Conservation (phyloP, 2,797 vertebrate species). For the Carduelis carduelis region DNA sequence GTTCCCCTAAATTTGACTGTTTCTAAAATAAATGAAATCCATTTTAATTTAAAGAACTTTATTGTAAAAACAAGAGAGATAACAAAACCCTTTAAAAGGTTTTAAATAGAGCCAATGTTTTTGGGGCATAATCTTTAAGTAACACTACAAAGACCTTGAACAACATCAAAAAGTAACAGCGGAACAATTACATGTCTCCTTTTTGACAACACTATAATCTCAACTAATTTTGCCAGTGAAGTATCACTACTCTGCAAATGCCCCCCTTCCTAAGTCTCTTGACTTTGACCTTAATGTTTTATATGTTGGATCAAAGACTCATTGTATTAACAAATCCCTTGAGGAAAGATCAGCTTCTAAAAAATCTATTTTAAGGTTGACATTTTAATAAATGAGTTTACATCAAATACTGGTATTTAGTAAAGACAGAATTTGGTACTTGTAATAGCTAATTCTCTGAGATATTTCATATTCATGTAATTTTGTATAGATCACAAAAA, state of each 20-base stretch:
- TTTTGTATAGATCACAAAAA: neutral
- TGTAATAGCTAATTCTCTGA: neutral
- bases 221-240: neutral
- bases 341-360: neutral
- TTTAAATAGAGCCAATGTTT: neutral
- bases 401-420: neutral
- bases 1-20: neutral
- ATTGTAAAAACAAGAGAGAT: neutral
- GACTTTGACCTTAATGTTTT: neutral
- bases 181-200: neutral
- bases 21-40: neutral
- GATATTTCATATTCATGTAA: neutral
- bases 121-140: neutral
- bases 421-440: neutral
- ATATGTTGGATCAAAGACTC: neutral
- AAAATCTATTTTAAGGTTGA: neutral
- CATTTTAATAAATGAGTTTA: neutral
- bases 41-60: neutral
- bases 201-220: neutral
- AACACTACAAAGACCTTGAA: neutral
- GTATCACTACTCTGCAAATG: neutral
- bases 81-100: neutral
- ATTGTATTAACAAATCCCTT: neutral
- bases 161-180: neutral
- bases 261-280: fast-evolving